These are phyloP conservation scores for Ceratina japonica DNA, from an alignment of 1,140 invertebrate genomes.

Conservation along the genomic window DNA sequence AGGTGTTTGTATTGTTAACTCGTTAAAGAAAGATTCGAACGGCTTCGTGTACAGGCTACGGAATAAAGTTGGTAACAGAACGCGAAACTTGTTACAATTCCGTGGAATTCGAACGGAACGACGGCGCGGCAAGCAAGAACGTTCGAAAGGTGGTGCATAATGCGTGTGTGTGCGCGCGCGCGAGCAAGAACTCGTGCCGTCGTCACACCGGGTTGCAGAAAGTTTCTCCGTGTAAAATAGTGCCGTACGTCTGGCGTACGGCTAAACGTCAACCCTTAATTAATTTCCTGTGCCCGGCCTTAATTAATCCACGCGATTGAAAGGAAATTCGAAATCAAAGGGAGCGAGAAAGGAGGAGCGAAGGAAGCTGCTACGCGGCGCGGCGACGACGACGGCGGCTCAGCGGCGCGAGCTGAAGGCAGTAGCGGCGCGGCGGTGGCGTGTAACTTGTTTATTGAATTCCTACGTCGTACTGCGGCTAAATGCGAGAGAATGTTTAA, in stretches of 20 bases:
- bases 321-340: conserved; percentile 58
- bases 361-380: no score
- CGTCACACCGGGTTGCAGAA: not conserved
- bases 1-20: no score
- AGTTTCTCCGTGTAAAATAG: conserved; percentile 17
- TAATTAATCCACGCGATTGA: conserved; percentile 46
- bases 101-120: not conserved
- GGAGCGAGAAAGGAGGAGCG: conserved; percentile 1
- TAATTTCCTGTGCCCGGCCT: conserved; percentile 34
- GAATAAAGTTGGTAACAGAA: no score
- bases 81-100: not conserved
- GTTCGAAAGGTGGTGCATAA: not conserved
- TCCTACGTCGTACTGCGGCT: conserved; percentile 56
- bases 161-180: no score
- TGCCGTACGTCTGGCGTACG: no score
- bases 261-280: conserved; percentile 37
- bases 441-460: conserved; percentile 63
- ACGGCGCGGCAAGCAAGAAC: not conserved
- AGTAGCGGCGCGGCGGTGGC: conserved; percentile 1
- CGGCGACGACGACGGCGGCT: no score
- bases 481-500: conserved; percentile 64
- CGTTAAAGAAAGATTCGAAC: no score
- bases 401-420: no score
- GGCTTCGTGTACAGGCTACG: no score
- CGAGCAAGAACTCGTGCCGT: no score